Evolutionary conservation across 2,113 vertebrate genomes (phyloP).

Genomic region (Trematomus loennbergii): DNA sequence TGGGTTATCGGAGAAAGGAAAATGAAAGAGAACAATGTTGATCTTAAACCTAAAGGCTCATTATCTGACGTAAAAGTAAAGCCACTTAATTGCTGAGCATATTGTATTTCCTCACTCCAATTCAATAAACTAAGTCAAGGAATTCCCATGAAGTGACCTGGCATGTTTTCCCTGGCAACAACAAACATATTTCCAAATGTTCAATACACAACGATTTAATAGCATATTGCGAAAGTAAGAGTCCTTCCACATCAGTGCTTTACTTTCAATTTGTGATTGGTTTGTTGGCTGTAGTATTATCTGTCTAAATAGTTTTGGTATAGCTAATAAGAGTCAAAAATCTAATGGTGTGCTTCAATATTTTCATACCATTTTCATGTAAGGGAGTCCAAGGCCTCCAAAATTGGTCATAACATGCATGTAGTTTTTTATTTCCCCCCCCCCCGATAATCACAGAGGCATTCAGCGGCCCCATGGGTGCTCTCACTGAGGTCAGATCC

Average conservation of each 20-base stretch:
- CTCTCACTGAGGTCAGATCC: conserved; percentile 63
- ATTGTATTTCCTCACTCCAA: not conserved
- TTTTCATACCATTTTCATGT: conserved; percentile 10
- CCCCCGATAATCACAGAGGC: conserved; percentile 57
- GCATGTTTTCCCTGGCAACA: conserved; percentile 8
- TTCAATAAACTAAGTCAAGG: conserved; percentile 22
- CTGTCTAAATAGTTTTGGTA: not conserved
- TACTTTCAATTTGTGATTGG: not conserved
- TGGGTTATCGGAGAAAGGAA: not conserved
- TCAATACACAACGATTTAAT: not conserved
- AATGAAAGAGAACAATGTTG: not conserved
- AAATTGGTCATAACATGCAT: conserved; percentile 56
- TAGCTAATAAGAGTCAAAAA: not conserved
- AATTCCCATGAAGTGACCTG: conserved; percentile 25
- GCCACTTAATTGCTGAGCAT: not conserved
- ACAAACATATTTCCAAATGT: not conserved
- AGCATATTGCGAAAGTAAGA: not conserved
- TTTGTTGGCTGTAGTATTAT: not conserved
- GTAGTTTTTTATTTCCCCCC: conserved; percentile 33
- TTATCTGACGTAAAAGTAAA: not conserved
- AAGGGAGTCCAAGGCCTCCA: conserved; percentile 20
- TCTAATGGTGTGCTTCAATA: conserved; percentile 7
- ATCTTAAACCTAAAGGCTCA: not conserved
- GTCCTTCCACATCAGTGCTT: not conserved
- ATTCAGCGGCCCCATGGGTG: conserved; percentile 61